Conservation (phyloP, 2,113 vertebrate species). For the Martes martes region DNA sequence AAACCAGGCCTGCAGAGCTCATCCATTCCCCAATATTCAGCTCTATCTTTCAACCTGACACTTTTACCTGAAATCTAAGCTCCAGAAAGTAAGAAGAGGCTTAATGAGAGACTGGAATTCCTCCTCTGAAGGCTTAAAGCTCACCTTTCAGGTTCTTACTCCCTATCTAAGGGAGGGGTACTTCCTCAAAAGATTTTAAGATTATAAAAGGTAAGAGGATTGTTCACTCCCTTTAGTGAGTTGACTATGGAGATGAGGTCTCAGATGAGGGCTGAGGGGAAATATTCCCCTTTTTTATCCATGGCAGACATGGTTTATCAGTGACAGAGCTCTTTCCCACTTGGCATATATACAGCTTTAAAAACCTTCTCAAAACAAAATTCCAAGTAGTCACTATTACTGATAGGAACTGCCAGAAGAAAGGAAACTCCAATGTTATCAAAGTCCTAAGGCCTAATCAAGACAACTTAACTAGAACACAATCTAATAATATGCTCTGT, state of each 20-base stretch:
- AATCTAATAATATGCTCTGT: background rate
- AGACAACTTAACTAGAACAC: background rate
- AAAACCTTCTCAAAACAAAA: constrained; percentile 15
- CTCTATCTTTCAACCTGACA: background rate
- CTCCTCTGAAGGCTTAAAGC: background rate
- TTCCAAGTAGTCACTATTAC: background rate
- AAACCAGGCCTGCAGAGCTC: background rate
- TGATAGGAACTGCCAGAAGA: background rate
- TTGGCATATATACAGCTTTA: background rate
- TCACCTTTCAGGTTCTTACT: background rate
- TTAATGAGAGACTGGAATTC: background rate
- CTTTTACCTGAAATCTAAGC: background rate
- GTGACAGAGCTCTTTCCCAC: background rate
- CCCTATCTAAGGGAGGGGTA: background rate
- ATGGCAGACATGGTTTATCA: background rate
- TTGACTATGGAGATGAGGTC: background rate
- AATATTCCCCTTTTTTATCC: background rate
- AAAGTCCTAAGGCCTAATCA: background rate
- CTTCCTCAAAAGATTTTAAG: background rate
- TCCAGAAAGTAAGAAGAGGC: background rate
- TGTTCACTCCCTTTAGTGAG: background rate
- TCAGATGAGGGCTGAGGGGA: background rate
- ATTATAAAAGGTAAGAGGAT: background rate
- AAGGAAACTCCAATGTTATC: background rate
- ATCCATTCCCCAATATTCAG: background rate